Conservation (phyloP, 1,140 invertebrate genomes). For the Pseudomyrmex sp. region DNA sequence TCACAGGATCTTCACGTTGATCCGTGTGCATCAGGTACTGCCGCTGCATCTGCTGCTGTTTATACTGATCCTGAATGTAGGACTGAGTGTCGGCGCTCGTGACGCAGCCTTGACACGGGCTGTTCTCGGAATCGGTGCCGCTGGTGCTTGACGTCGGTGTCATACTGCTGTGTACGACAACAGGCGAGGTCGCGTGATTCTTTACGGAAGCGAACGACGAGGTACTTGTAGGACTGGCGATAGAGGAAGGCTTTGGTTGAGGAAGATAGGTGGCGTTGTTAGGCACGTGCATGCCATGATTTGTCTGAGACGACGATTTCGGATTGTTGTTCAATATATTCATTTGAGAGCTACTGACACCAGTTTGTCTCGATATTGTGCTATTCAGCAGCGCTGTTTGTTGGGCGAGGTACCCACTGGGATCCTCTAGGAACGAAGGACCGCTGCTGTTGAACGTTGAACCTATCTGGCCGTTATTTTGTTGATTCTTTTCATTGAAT, state of each 20-base stretch:
- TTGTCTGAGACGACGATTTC: conserved; percentile 76
- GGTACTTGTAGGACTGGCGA: conserved; percentile 80
- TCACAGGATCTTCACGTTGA: conserved; percentile 89
- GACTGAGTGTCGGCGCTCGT: conserved; percentile 78
- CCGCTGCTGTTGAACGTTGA: conserved; percentile 81
- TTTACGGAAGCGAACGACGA: conserved; percentile 77
- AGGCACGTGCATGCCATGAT: conserved; percentile 66
- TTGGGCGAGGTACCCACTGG: conserved; percentile 94
- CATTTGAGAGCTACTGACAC: conserved; percentile 83
- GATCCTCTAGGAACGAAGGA: conserved; percentile 94
- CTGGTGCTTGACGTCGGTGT: conserved; percentile 79
- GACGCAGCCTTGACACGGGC: conserved; percentile 78
- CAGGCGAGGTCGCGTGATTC: conserved; percentile 82
- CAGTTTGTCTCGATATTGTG: conserved; percentile 92
- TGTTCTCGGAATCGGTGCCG: conserved; percentile 76
- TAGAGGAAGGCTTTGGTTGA: conserved; percentile 83
- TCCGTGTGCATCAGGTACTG: conserved; percentile 80
- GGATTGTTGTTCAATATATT: conserved; percentile 79
- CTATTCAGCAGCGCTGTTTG: conserved; percentile 94
- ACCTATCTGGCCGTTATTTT: conserved; percentile 78
- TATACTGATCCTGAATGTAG: conserved; percentile 78
- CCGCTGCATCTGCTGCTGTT: conserved; percentile 80
- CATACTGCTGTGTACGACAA: conserved; percentile 83
- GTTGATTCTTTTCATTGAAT: conserved; percentile 80
- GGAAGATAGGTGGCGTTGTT: conserved; percentile 76